Evolutionary conservation across 2,113 vertebrate genomes (phyloP).

Genomic region (Brachypodius melanocephalos): DNA sequence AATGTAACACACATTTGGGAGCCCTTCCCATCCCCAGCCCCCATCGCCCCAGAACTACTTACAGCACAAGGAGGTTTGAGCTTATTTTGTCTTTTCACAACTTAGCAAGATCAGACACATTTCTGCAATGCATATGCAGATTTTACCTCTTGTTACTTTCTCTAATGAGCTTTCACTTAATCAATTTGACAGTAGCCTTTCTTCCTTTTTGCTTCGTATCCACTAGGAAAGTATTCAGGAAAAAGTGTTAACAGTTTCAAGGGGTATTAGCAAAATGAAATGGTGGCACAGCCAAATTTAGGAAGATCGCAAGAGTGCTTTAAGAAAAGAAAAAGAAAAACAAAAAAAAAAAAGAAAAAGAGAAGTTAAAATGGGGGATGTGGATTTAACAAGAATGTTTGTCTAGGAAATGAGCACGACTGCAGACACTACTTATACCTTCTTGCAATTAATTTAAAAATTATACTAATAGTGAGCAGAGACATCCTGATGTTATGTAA

Average conservation of each 20-base stretch:
- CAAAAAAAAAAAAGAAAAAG: not conserved
- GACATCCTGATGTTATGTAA: not conserved
- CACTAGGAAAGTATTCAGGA: slow-evolving; percentile 74
- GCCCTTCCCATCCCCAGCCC: slow-evolving; percentile 55
- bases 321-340: not conserved
- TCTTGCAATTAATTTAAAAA: not conserved
- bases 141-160: slow-evolving; percentile 78
- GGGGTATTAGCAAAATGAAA: slow-evolving; percentile 61
- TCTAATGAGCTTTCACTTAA: slow-evolving; percentile 83
- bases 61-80: slow-evolving; percentile 67
- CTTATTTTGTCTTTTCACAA: slow-evolving; percentile 76
- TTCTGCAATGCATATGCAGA: slow-evolving; percentile 83
- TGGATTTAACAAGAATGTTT: slow-evolving; percentile 28
- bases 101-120: slow-evolving; percentile 77
- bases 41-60: slow-evolving; percentile 59
- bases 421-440: not conserved
- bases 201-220: slow-evolving; percentile 69
- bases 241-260: slow-evolving; percentile 74
- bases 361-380: not conserved
- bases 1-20: slow-evolving; percentile 16
- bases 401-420: slow-evolving; percentile 9
- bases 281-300: slow-evolving; percentile 47
- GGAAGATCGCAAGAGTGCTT: not conserved
- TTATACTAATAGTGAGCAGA: not conserved
- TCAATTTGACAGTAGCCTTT: slow-evolving; percentile 81